A percentile compares a stretch with the other conserved stretches of the same genome.
phyloP scores from a whole-genome alignment of 2,113 vertebrate genomes.

The Pipra filicauda region DNA sequence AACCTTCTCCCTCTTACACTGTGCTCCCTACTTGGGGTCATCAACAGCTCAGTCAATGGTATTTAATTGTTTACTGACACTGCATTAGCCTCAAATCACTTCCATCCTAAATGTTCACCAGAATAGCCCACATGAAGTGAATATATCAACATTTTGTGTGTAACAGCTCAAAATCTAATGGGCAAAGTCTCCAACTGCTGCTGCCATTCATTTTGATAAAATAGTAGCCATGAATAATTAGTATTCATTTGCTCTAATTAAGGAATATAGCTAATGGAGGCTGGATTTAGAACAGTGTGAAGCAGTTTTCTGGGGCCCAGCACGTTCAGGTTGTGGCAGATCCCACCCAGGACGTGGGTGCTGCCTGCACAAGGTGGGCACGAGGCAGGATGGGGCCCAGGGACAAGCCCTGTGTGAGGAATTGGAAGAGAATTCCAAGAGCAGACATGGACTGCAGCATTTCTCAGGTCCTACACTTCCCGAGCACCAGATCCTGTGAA shows the following conservation, averaged over 20 bases:
- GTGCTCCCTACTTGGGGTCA: not conserved
- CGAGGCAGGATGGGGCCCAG: not conserved
- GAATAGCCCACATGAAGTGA: not conserved
- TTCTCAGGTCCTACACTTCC: not conserved
- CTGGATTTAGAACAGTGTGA: slow-evolving; percentile 8
- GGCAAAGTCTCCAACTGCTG: slow-evolving; percentile 36
- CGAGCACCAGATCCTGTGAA: not conserved
- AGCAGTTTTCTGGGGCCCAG: not conserved
- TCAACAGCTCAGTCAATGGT: not conserved
- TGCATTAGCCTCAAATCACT: not conserved
- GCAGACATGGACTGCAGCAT: not conserved
- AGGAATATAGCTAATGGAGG: slow-evolving; percentile 25
- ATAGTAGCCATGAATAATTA: slow-evolving; percentile 49
- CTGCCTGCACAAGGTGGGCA: not conserved
- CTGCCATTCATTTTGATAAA: slow-evolving; percentile 58
- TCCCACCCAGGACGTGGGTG: not conserved
- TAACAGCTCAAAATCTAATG: not conserved
- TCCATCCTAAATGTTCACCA: not conserved
- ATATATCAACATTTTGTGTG: not conserved
- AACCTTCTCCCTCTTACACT: not conserved
- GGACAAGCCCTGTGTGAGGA: fast-evolving
- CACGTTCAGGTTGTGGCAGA: not conserved
- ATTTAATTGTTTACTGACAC: not conserved
- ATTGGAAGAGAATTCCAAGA: not conserved
- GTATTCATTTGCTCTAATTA: slow-evolving; percentile 62